Conservation (phyloP, 2,113 vertebrate genomes). For the Tautogolabrus adspersus region DNA sequence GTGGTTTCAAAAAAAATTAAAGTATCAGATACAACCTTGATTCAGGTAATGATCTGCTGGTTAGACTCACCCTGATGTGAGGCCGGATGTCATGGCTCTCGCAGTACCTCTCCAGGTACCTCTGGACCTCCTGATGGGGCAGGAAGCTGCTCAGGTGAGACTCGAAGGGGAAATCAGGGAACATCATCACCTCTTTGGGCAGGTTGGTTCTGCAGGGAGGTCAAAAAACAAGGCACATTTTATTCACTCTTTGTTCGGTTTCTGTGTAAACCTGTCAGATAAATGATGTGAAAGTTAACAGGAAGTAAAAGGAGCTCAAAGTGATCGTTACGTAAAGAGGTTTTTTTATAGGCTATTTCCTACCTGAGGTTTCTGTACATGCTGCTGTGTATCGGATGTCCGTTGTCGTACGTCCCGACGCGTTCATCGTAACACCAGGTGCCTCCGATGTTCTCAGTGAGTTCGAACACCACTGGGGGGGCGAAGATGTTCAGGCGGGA, state of each 20-base stretch:
- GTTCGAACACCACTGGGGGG: conserved; percentile 83
- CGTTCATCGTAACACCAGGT: conserved; percentile 86
- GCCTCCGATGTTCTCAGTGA: conserved; percentile 74
- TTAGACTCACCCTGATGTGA: conserved; percentile 78
- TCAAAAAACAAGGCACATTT: background rate
- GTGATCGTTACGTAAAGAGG: no score
- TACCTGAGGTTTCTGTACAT: conserved; percentile 87
- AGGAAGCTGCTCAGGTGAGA: conserved; percentile 82
- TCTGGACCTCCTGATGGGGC: conserved; percentile 81
- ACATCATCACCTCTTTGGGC: conserved; percentile 89
- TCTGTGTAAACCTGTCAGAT: no score
- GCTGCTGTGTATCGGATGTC: conserved; percentile 79
- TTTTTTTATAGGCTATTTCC: background rate
- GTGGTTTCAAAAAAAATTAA: no score
- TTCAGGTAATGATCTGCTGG: no score
- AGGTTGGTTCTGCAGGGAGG: conserved; percentile 83
- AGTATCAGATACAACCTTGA: no score
- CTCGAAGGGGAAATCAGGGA: conserved; percentile 86
- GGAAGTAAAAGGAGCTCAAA: no score
- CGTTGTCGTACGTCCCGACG: conserved; percentile 43
- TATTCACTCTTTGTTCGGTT: background rate
- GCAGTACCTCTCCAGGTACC: conserved; percentile 84
- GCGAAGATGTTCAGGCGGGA: conserved; percentile 67
- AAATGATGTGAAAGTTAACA: no score
- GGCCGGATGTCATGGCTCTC: conserved; percentile 66